phyloP scores from a whole-genome alignment of 2,888 invertebrate species.

The Drosophila limbata region DNA sequence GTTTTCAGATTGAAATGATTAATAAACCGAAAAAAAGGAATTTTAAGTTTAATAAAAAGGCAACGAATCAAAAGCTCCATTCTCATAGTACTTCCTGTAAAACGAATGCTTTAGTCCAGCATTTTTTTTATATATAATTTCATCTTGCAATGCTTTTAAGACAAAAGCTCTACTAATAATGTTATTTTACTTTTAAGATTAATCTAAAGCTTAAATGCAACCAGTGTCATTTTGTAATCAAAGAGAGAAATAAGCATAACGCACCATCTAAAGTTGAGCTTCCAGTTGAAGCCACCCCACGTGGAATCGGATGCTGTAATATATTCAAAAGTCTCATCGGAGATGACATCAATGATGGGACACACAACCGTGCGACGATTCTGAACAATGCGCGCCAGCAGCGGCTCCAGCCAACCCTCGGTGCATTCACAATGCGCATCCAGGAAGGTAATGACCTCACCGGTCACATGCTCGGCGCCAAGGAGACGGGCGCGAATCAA shows the following conservation, averaged over 20 bases:
- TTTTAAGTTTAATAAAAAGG: too few relatives aligned
- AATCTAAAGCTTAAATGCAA: not conserved
- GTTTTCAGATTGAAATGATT: too few relatives aligned
- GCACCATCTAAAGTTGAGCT: constrained; percentile 98
- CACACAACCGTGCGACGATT: constrained; percentile 97
- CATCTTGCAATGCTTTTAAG: too few relatives aligned
- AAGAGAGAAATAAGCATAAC: not conserved
- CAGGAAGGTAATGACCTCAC: constrained; percentile 85
- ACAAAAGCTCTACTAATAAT: too few relatives aligned
- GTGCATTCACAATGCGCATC: constrained; percentile 87
- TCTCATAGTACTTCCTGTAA: too few relatives aligned
- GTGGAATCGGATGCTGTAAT: constrained; percentile 99
- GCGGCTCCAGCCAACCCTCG: constrained; percentile 99
- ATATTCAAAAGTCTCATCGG: constrained; percentile 99
- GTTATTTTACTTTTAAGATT: not conserved
- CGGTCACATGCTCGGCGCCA: constrained; percentile 95
- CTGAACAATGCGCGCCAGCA: constrained; percentile 95
- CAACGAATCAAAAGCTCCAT: too few relatives aligned
- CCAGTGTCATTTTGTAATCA: not conserved
- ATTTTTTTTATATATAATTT: too few relatives aligned
- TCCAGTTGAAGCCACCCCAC: constrained; percentile 99
- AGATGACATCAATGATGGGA: constrained; percentile 99
- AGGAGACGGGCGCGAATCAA: constrained; percentile 97
- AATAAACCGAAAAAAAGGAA: too few relatives aligned
- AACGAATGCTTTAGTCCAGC: too few relatives aligned